Conservation (phyloP, 2,888 invertebrate species). For the Melieria picta region DNA sequence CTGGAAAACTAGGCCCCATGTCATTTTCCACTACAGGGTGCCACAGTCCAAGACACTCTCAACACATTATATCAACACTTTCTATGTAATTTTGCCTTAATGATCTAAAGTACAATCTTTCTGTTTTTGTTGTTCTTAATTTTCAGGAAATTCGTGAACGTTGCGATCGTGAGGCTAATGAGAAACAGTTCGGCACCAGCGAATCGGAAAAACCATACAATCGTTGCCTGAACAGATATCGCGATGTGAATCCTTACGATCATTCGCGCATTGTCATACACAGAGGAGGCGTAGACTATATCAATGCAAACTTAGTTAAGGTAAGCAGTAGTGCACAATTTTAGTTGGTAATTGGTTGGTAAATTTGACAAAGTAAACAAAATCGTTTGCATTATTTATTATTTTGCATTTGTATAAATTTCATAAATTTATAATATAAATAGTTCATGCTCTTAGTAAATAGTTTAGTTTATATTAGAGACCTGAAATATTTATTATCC, state of each 20-base stretch:
- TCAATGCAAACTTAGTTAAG: conserved; percentile 92
- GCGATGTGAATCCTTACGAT: conserved; percentile 96
- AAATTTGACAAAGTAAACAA: not conserved
- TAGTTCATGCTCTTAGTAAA: too few species aligned
- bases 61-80: conserved; percentile 35
- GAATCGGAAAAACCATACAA: conserved; percentile 63
- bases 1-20: too few species aligned
- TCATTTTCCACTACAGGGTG: too few species aligned
- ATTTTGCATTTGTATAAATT: too few species aligned
- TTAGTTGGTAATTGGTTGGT: not conserved
- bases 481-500: too few species aligned
- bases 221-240: conserved; percentile 85
- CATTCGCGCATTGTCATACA: conserved; percentile 86
- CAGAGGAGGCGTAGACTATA: conserved; percentile 83
- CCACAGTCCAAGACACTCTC: conserved; percentile 1
- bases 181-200: conserved; percentile 68
- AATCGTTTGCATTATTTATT: not conserved
- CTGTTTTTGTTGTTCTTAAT: conserved; percentile 19
- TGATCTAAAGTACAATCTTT: not conserved
- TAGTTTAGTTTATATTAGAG: too few species aligned
- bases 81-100: not conserved
- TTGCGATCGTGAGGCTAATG: conserved; percentile 72
- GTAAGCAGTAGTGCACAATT: conserved; percentile 66
- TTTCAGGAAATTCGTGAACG: conserved; percentile 78
- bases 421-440: too few species aligned